Percentiles rank a stretch among this genome's conserved stretches.
These are phyloP conservation scores for Bergia puertoricense DNA, from an alignment of 92 coral and sea anemone genomes.

Conservation along the genomic window DNA sequence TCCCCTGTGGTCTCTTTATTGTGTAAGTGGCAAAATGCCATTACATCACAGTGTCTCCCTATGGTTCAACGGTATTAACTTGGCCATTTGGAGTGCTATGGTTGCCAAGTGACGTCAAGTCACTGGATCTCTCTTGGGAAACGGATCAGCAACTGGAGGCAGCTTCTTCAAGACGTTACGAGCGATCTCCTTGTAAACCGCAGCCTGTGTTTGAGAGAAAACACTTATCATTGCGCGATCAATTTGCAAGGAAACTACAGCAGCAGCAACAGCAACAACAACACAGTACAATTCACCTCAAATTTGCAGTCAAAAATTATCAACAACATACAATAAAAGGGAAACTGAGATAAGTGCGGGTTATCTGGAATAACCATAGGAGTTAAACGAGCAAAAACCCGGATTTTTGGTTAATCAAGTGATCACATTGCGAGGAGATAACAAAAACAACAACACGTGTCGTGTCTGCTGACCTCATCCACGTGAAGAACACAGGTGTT, in stretches of 20 bases:
- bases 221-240: background rate
- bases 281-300: background rate
- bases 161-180: slow-evolving; percentile 52
- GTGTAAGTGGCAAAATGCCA: background rate
- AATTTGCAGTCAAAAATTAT: background rate
- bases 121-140: slow-evolving; percentile 25
- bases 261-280: background rate
- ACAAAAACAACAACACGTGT: too few relatives aligned
- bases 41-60: background rate
- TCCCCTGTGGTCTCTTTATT: background rate
- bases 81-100: background rate
- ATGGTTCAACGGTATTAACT: background rate
- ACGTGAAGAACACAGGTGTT: too few relatives aligned
- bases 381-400: too few relatives aligned
- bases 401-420: too few relatives aligned
- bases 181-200: slow-evolving; percentile 57
- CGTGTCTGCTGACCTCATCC: too few relatives aligned
- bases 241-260: background rate
- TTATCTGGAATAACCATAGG: too few relatives aligned
- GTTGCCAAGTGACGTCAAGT: background rate
- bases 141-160: slow-evolving; percentile 37
- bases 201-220: slow-evolving; percentile 43
- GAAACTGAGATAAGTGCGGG: too few relatives aligned
- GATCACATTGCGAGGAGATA: too few relatives aligned
- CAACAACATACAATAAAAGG: too few relatives aligned